Conservation (phyloP, 2,888 invertebrate species). For the Norana najaformis region DNA sequence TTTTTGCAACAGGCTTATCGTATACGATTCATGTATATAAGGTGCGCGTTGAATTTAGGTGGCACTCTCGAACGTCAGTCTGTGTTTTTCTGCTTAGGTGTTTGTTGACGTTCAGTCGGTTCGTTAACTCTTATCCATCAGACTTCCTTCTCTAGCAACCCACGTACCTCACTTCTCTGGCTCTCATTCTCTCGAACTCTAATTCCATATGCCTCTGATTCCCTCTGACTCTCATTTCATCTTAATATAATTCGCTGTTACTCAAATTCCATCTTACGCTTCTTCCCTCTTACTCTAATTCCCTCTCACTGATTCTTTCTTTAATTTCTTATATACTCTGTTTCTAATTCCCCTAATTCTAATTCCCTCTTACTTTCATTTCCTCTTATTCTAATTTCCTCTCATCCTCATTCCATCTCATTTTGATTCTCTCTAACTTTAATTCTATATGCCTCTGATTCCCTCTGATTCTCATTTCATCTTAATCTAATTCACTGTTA, state of each 20-base stretch:
- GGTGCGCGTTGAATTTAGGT: not conserved
- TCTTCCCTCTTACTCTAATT: not conserved
- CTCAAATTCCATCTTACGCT: no score
- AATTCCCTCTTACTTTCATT: no score
- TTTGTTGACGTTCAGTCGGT: not conserved
- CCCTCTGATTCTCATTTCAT: not conserved
- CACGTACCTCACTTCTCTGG: not conserved
- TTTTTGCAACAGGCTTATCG: constrained; percentile 13
- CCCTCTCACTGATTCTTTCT: not conserved
- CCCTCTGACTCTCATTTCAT: not conserved
- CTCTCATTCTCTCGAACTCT: not conserved
- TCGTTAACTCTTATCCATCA: not conserved
- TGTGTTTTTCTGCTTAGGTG: not conserved
- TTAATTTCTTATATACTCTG: no score
- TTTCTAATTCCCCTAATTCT: no score
- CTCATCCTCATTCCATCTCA: no score
- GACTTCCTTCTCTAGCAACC: not conserved
- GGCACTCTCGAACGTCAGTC: not conserved
- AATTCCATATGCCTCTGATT: not conserved
- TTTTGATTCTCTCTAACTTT: not conserved
- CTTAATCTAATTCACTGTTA: not conserved
- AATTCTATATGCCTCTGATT: not conserved
- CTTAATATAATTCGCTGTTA: not conserved
- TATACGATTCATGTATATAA: not conserved
- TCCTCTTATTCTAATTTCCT: no score